Evolutionary conservation across 2,797 vertebrate genomes (phyloP).

Genomic region (Sternarchorhynchus goeldii): DNA sequence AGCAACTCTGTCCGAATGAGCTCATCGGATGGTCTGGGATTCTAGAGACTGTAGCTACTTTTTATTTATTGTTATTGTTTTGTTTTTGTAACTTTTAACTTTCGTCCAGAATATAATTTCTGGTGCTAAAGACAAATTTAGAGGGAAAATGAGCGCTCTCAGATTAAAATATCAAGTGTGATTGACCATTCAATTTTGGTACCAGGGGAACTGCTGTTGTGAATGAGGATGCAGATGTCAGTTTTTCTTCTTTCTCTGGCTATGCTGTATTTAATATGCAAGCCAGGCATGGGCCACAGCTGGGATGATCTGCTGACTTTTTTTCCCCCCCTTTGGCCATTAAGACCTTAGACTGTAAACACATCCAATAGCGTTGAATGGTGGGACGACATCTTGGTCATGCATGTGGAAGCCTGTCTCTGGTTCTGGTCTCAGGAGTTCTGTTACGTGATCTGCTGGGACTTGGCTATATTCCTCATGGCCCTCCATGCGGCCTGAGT

Average conservation of each 20-base stretch:
- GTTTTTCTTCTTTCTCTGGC: background rate
- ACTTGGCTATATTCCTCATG: constrained; percentile 29
- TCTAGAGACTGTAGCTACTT: background rate
- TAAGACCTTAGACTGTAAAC: constrained; percentile 34
- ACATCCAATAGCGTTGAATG: constrained; percentile 32
- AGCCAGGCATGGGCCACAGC: constrained; percentile 13
- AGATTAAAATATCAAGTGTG: constrained; percentile 30
- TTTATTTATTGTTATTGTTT: too few relatives aligned
- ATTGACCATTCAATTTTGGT: constrained; percentile 26
- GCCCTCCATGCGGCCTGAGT: constrained; percentile 32
- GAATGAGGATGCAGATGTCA: constrained; percentile 47
- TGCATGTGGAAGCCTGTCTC: constrained; percentile 43
- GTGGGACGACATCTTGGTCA: constrained; percentile 36
- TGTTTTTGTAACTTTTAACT: background rate
- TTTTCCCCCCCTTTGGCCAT: constrained; percentile 30
- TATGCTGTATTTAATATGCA: constrained; percentile 23
- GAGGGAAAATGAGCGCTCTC: background rate
- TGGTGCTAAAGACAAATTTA: background rate
- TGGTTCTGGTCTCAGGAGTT: constrained; percentile 43
- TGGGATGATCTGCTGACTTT: constrained; percentile 26
- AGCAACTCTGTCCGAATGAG: background rate
- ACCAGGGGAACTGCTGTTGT: constrained; percentile 33
- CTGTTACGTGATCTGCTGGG: constrained; percentile 13
- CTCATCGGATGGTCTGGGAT: background rate
- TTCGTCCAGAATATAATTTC: too few relatives aligned